These are phyloP conservation scores for Mylabris sibirica DNA, from an alignment of 2,888 invertebrate genomes.

Conservation along the genomic window DNA sequence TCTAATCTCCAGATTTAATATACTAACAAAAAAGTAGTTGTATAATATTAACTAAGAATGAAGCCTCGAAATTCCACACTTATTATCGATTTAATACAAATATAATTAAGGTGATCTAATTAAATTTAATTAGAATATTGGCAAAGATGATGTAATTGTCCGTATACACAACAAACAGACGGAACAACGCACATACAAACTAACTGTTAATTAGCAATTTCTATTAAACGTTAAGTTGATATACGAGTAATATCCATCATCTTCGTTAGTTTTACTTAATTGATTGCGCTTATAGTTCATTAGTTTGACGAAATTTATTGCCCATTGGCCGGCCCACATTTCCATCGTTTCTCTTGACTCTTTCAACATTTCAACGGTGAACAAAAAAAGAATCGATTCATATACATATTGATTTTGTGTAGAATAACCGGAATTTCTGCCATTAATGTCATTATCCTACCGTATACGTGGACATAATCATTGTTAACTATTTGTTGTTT, in stretches of 20 bases:
- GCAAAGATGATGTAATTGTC: background rate
- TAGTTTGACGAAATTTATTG: conserved; percentile 36
- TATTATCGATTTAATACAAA: no score
- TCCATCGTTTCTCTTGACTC: conserved; percentile 12
- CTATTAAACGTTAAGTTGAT: background rate
- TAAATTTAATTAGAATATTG: background rate
- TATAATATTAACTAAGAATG: no score
- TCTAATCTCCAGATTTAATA: no score
- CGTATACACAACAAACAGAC: background rate
- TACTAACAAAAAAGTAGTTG: no score
- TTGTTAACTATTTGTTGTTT: background rate
- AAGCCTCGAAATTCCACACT: no score
- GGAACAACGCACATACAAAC: background rate
- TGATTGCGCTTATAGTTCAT: conserved; percentile 33
- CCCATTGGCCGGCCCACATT: conserved; percentile 19
- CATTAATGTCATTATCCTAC: background rate
- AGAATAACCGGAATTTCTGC: background rate
- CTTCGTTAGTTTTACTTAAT: conserved; percentile 32
- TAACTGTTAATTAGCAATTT: conserved; percentile 6
- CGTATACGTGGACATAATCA: background rate
- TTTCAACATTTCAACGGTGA: background rate
- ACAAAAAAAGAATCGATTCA: background rate
- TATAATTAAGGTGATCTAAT: background rate
- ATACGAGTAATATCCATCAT: conserved; percentile 25
- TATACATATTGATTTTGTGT: background rate